Percentiles rank a stretch among this genome's conserved stretches.
These are phyloP conservation scores for Eledona agricola DNA, from an alignment of 2,888 invertebrate species.

Conservation along the genomic window DNA sequence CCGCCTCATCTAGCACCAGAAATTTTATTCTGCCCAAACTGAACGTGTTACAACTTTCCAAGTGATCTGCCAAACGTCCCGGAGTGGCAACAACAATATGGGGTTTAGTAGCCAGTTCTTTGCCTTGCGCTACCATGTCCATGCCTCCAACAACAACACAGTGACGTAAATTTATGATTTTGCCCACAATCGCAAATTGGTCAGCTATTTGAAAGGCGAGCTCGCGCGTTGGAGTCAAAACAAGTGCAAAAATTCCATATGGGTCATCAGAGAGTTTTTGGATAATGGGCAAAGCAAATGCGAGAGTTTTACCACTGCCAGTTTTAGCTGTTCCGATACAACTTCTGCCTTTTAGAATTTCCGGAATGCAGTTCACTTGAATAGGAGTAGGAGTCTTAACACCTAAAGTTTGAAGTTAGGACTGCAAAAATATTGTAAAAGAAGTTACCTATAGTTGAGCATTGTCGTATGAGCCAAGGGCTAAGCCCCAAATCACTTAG, in stretches of 20 bases:
- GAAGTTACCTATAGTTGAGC: neutral
- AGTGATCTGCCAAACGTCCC: slow-evolving; percentile 92
- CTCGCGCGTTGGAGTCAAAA: slow-evolving; percentile 95
- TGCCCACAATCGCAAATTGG: slow-evolving; percentile 92
- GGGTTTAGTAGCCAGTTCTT: slow-evolving; percentile 82
- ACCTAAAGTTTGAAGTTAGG: slow-evolving; percentile 64
- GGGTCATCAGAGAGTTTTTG: slow-evolving; percentile 94
- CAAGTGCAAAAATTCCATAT: slow-evolving; percentile 92
- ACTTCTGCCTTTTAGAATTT: slow-evolving; percentile 80
- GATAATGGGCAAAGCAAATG: slow-evolving; percentile 94
- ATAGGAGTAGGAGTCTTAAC: slow-evolving; percentile 82
- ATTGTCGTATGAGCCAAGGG: too few species aligned
- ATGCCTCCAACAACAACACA: slow-evolving; percentile 95
- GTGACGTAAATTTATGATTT: slow-evolving; percentile 83
- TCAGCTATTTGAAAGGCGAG: slow-evolving; percentile 93
- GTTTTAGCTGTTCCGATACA: slow-evolving; percentile 98
- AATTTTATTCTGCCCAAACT: slow-evolving; percentile 81
- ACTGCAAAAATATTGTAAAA: slow-evolving; percentile 2
- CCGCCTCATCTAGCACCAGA: slow-evolving; percentile 97
- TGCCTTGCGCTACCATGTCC: slow-evolving; percentile 89
- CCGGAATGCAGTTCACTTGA: slow-evolving; percentile 82
- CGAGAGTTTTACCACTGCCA: slow-evolving; percentile 97
- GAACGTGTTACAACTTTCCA: slow-evolving; percentile 84
- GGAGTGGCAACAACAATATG: slow-evolving; percentile 98
- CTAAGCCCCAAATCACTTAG: too few species aligned